Evolutionary conservation across 2,888 invertebrate species (phyloP), one percentile per base, ranked within the genome.

Genomic region (Sepiola atlantica): DNA sequence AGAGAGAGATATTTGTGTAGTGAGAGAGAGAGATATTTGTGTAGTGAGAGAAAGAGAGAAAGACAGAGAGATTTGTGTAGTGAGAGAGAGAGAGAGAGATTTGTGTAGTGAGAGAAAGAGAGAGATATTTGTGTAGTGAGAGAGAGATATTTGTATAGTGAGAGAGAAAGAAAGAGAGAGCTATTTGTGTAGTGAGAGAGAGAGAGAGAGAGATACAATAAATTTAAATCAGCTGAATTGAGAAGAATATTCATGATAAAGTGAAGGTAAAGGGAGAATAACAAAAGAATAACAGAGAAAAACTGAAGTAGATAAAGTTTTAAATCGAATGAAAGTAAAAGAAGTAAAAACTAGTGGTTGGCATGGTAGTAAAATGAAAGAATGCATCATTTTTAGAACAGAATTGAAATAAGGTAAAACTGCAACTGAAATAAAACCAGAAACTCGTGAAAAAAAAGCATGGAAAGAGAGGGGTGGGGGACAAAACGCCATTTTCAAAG

Each of bases 181-280:
- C 1, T 1, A 28, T 1, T 0, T 12, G 6, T 2, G 21, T 2
- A 24, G 28, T 0, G 12, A 24, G 24, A 21, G 10, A n/a, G 32
- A 12, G n/a, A n/a, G 14, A 77, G 32, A 1, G 77, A 77, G 18
- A 32, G 32, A 77, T 16, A 77, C 16, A 16, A 77, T 10, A 28
- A 45, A 45, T 45, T 45, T 45, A 8, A 45, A 8, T 45, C 45
- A 45, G n/a, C n/a, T n/a, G n/a, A n/a, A n/a, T n/a, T n/a, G n/a
- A n/a, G n/a, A 45, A 45, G 8, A 45, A 45, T 45, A 4, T 8
- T 45, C 45, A 45, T 45, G 2, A 45, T 45, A n/a, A n/a, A n/a
- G n/a, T n/a, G n/a, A n/a, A n/a, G n/a, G n/a, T n/a, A n/a, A n/a
- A n/a, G n/a, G n/a, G 45, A 8, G 45, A 45, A 45, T 45, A 45